Percentiles rank a stretch among this genome's conserved stretches.
Evolutionary conservation across 2,113 vertebrate genomes (phyloP).

Genomic region (Egretta garzetta): DNA sequence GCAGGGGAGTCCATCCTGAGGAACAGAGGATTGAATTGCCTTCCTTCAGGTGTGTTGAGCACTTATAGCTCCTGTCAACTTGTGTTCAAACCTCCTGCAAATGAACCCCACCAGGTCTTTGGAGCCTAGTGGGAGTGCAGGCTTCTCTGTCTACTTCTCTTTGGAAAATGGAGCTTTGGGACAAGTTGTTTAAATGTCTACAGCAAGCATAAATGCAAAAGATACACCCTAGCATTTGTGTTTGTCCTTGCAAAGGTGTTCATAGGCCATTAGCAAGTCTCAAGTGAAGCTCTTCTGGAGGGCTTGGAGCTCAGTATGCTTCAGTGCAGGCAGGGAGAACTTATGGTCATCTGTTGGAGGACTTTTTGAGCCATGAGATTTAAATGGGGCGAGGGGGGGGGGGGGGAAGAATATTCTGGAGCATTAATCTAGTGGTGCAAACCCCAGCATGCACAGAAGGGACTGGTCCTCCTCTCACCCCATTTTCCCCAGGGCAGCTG

Average conservation of each 20-base stretch:
- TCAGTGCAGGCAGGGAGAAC: background rate
- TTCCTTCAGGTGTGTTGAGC: background rate
- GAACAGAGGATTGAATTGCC: background rate
- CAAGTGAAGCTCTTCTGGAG: fast-evolving
- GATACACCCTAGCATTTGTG: background rate
- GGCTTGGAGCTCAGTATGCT: background rate
- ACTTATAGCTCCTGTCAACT: background rate
- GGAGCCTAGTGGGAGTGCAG: background rate
- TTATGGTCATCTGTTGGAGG: background rate
- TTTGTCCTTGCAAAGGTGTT: background rate
- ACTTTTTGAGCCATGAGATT: background rate
- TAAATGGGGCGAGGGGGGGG: background rate
- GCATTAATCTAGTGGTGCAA: background rate
- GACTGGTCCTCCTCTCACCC: background rate
- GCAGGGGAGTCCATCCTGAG: background rate
- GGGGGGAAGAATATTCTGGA: background rate
- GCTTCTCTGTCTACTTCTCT: background rate
- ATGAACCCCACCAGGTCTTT: background rate
- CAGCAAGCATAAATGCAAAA: background rate
- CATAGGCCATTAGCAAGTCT: background rate
- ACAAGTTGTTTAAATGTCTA: background rate
- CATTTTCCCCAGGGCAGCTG: background rate
- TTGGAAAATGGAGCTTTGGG: background rate
- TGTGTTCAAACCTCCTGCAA: background rate
- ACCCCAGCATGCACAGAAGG: background rate